Evolutionary conservation across 92 coral and sea anemone genomes (phyloP).

Genomic region (Bergia sp.): DNA sequence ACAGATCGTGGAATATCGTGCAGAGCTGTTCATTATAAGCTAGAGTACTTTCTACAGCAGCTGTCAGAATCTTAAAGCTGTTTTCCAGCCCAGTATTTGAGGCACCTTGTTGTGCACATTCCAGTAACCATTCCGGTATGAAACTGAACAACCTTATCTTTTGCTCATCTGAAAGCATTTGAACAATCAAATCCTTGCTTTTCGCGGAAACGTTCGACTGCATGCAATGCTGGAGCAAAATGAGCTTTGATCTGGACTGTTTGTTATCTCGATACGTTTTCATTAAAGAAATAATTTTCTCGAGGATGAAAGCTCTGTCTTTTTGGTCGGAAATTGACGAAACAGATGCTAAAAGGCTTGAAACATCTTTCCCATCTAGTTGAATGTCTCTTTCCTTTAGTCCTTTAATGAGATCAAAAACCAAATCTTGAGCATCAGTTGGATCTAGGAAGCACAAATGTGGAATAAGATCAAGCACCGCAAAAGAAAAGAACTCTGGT

Average conservation of each 20-base stretch:
- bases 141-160: not conserved
- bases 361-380: not conserved
- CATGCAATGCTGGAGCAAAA: not conserved
- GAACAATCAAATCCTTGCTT: not conserved
- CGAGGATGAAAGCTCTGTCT: not conserved
- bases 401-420: not conserved
- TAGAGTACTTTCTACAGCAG: not conserved
- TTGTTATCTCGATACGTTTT: not conserved
- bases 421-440: too few relatives aligned
- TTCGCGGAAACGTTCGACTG: not conserved
- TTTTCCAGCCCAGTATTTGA: not conserved
- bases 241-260: not conserved
- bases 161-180: not conserved
- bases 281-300: not conserved
- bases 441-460: not conserved
- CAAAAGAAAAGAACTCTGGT: not conserved
- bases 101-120: not conserved
- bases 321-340: not conserved
- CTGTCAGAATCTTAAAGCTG: not conserved
- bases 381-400: not conserved
- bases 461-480: not conserved
- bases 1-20: not conserved
- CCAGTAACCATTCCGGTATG: not conserved
- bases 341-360: conserved; percentile 5
- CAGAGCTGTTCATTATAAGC: not conserved